Percentiles rank a stretch among this genome's conserved stretches.
phyloP scores from a whole-genome alignment of 2,888 invertebrate genomes.

The Melieria crassipennis region DNA sequence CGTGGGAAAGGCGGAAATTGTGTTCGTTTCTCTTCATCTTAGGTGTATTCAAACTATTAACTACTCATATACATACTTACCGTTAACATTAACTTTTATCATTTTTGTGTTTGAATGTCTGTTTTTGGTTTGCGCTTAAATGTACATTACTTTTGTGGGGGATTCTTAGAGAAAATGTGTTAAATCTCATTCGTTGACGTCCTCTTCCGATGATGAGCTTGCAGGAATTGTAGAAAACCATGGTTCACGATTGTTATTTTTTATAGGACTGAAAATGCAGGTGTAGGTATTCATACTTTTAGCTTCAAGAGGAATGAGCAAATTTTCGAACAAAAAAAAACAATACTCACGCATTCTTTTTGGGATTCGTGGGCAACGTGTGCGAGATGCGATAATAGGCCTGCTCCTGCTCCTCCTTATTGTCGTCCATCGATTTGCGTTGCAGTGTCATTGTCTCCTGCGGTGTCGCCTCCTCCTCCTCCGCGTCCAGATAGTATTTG shows the following conservation, averaged over 20 bases:
- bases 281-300: conserved; percentile 4
- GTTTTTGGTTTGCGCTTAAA: conserved; percentile 8
- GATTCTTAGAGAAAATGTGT: conserved; percentile 65
- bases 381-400: conserved; percentile 73
- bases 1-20: no score
- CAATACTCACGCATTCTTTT: conserved; percentile 63
- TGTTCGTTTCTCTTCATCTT: no score
- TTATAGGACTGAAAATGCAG: conserved; percentile 60
- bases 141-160: conserved; percentile 7
- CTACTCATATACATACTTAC: neutral
- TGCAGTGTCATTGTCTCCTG: conserved; percentile 78
- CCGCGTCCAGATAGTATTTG: conserved; percentile 72
- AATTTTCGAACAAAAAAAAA: neutral
- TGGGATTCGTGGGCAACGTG: conserved; percentile 73
- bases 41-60: no score
- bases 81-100: neutral
- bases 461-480: conserved; percentile 67
- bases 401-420: conserved; percentile 64
- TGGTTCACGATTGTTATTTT: conserved; percentile 69
- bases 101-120: neutral
- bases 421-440: conserved; percentile 66
- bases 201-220: conserved; percentile 68
- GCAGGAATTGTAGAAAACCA: conserved; percentile 75
- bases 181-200: conserved; percentile 66
- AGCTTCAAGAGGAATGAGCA: neutral